phyloP scores from a whole-genome alignment of 2,888 invertebrate species.

The Coelopa pilipes region DNA sequence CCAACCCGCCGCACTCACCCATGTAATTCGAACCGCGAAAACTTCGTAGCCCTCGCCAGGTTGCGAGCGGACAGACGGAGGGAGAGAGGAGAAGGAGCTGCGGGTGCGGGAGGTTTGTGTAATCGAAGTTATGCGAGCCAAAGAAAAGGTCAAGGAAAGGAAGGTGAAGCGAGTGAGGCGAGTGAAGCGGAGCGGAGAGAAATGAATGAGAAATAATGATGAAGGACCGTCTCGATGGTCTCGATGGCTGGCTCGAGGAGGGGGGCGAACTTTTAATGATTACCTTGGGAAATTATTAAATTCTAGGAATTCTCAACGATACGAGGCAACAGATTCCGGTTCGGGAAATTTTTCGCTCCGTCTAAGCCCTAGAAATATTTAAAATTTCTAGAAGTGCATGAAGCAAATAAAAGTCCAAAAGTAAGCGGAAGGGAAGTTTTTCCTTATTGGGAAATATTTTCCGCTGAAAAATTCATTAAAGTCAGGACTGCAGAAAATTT shows the following conservation, averaged over 20 bases:
- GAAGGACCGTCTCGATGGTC: too few species aligned
- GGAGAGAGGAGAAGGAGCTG: too few species aligned
- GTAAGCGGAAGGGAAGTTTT: background rate
- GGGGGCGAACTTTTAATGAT: background rate
- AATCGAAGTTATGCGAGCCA: too few species aligned
- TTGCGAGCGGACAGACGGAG: background rate
- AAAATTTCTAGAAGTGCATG: too few species aligned
- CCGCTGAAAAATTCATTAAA: background rate
- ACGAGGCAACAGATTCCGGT: too few species aligned
- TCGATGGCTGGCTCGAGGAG: background rate
- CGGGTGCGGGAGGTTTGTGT: too few species aligned
- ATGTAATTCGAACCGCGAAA: slow-evolving; percentile 8
- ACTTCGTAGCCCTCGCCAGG: background rate
- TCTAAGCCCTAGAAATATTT: too few species aligned
- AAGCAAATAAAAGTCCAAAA: background rate
- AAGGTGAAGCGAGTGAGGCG: background rate
- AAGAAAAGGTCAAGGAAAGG: background rate
- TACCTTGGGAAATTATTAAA: background rate
- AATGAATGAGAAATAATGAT: too few species aligned
- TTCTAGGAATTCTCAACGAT: background rate
- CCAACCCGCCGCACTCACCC: too few species aligned
- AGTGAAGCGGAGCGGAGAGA: background rate
- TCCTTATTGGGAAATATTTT: background rate
- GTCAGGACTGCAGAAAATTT: background rate
- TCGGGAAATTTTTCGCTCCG: too few species aligned